Conservation (phyloP, 2,797 vertebrate species). For the Hydrophis major region DNA sequence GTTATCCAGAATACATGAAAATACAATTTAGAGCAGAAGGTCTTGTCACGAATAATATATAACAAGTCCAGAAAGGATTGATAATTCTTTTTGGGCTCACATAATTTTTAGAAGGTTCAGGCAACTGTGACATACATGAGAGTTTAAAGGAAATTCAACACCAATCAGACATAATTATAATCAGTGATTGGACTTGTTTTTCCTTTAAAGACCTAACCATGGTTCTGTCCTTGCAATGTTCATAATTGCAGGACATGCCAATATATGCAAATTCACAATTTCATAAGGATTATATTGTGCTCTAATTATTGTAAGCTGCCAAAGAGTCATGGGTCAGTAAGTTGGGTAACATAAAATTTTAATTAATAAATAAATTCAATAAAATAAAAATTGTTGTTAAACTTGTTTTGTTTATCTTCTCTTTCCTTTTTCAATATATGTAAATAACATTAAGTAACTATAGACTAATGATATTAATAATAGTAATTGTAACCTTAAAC, state of each 20-base stretch:
- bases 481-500: background rate
- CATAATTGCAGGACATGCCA: background rate
- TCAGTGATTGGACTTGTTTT: background rate
- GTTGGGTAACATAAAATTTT: background rate
- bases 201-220: background rate
- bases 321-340: background rate
- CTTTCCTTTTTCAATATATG: background rate
- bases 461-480: background rate
- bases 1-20: background rate
- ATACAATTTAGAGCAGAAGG: background rate
- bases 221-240: background rate
- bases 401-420: background rate
- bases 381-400: background rate
- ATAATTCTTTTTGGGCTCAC: background rate
- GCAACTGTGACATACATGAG: background rate
- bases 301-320: background rate
- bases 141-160: background rate
- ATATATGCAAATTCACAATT: background rate
- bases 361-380: background rate
- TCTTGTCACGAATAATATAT: background rate
- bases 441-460: background rate
- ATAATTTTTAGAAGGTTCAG: background rate
- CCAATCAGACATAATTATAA: background rate
- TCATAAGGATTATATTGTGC: background rate
- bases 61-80: background rate